Evolutionary conservation across 2,797 vertebrate species (phyloP).

Genomic region (Argya squamiceps): DNA sequence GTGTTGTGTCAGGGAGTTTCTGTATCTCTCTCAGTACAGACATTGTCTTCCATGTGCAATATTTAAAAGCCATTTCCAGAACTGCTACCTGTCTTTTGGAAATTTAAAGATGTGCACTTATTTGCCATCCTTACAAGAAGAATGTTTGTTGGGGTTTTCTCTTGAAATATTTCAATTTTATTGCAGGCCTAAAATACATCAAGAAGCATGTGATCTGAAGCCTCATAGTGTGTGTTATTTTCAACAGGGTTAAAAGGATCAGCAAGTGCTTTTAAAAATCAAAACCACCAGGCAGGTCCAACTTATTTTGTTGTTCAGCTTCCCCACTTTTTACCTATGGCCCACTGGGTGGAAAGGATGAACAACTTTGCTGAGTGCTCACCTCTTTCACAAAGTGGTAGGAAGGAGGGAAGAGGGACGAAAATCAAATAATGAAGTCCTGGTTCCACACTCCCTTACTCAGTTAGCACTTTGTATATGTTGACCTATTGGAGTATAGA

Average conservation of each 20-base stretch:
- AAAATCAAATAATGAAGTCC: not conserved
- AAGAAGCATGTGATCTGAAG: not conserved
- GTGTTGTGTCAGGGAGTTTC: not conserved
- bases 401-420: not conserved
- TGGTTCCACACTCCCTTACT: not conserved
- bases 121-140: not conserved
- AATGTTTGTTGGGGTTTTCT: not conserved
- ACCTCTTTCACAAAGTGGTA: not conserved
- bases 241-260: not conserved
- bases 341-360: not conserved
- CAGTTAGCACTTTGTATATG: not conserved
- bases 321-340: not conserved
- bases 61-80: not conserved
- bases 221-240: not conserved
- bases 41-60: not conserved
- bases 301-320: not conserved
- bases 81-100: not conserved
- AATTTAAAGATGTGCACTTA: not conserved
- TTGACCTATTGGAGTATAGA: not conserved
- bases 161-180: not conserved
- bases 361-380: not conserved
- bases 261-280: not conserved
- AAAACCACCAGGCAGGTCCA: not conserved
- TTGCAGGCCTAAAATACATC: not conserved
- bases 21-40: not conserved